phyloP scores from a whole-genome alignment of 1,140 invertebrate genomes.

The Drosophila mayri region DNA sequence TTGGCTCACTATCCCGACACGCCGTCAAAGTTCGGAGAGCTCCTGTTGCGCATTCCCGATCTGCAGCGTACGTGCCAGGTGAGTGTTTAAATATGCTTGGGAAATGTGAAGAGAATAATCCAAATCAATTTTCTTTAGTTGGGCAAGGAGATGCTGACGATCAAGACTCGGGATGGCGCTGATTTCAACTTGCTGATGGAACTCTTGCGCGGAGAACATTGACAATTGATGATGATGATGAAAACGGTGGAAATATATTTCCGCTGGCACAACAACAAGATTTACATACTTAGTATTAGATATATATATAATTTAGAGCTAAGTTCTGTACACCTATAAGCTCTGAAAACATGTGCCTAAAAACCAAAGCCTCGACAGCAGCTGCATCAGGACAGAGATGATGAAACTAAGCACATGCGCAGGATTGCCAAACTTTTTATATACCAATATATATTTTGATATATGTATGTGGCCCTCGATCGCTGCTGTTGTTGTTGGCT shows the following conservation, averaged over 20 bases:
- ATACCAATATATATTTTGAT: conserved; percentile 48
- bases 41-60: conserved; percentile 96
- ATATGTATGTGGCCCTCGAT: conserved; percentile 19
- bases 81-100: conserved; percentile 19
- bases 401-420: conserved; percentile 50
- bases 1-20: conserved; percentile 95
- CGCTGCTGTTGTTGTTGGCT: conserved; percentile 40
- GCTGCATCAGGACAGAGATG: conserved; percentile 12
- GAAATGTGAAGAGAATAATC: neutral
- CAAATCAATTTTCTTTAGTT: conserved; percentile 86
- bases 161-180: conserved; percentile 94
- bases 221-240: conserved; percentile 62
- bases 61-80: conserved; percentile 97
- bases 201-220: conserved; percentile 95
- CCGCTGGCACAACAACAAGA: conserved; percentile 50
- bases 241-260: conserved; percentile 4
- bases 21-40: conserved; percentile 97
- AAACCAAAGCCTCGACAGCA: conserved; percentile 52
- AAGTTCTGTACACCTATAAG: conserved; percentile 67
- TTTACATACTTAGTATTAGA: conserved; percentile 79
- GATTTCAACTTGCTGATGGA: conserved; percentile 98
- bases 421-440: conserved; percentile 67
- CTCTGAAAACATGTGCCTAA: conserved; percentile 82
- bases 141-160: conserved; percentile 95
- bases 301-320: conserved; percentile 55